These are phyloP conservation scores for Nasonia giraulti DNA, from an alignment of 1,140 invertebrate species.

Conservation along the genomic window DNA sequence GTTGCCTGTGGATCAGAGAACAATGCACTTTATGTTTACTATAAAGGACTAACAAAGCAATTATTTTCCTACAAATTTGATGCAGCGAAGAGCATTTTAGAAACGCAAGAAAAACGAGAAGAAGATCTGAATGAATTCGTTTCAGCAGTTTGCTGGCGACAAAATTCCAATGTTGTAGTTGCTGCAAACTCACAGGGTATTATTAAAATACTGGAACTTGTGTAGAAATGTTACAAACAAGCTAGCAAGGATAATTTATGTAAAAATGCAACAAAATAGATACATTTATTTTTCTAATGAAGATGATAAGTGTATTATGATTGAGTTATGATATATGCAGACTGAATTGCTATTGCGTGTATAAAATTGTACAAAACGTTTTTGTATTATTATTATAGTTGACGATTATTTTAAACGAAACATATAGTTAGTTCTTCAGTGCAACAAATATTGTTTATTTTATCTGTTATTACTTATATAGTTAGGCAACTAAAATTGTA, in stretches of 20 bases:
- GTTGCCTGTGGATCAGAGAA: constrained; percentile 97
- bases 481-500: background rate
- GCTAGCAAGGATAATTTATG: constrained; percentile 6
- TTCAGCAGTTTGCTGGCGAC: constrained; percentile 95
- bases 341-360: constrained; percentile 35
- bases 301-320: constrained; percentile 15
- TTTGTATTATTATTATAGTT: constrained; percentile 23
- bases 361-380: constrained; percentile 37
- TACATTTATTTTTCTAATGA: constrained; percentile 43
- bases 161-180: constrained; percentile 90
- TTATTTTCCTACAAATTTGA: constrained; percentile 94
- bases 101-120: constrained; percentile 84
- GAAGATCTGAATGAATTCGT: constrained; percentile 96
- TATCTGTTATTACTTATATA: constrained; percentile 14
- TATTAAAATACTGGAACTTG: constrained; percentile 89
- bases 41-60: constrained; percentile 91
- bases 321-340: constrained; percentile 27
- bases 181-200: constrained; percentile 96
- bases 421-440: background rate
- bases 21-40: constrained; percentile 95
- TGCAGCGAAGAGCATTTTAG: constrained; percentile 85
- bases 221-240: constrained; percentile 67
- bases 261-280: constrained; percentile 16
- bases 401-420: background rate
- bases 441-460: background rate